A percentile compares a stretch with the other conserved stretches of the same genome.
Evolutionary conservation across 2,113 vertebrate species (phyloP).

Genomic region (Peromyscus californicus): DNA sequence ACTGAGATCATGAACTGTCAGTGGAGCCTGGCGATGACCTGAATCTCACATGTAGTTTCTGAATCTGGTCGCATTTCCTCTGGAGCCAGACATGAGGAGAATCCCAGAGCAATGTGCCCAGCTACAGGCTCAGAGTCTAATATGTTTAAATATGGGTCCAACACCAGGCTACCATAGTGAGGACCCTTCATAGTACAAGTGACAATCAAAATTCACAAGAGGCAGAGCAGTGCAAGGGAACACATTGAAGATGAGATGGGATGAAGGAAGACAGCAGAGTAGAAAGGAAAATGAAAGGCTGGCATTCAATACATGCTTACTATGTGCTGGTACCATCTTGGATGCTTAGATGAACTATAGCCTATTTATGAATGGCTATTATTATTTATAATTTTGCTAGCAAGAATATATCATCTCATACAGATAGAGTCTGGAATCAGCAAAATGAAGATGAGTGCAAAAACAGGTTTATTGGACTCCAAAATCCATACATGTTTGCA

Average conservation of each 20-base stretch:
- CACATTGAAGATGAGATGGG: not conserved
- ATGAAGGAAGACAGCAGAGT: no score
- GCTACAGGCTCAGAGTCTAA: not conserved
- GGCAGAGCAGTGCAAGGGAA: not conserved
- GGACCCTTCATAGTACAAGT: not conserved
- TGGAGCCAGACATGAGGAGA: not conserved
- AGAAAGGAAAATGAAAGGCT: not conserved
- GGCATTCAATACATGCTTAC: not conserved
- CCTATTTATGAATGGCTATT: not conserved
- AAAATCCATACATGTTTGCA: not conserved
- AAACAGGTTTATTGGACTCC: not conserved
- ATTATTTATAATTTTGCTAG: slow-evolving; percentile 20
- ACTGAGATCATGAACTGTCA: not conserved
- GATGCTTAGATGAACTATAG: not conserved
- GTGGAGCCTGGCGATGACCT: not conserved
- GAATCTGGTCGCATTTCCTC: not conserved
- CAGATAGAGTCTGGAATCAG: not conserved
- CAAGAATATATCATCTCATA: not conserved
- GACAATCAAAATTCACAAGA: not conserved
- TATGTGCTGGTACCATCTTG: not conserved
- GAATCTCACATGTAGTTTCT: not conserved
- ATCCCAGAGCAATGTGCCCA: not conserved
- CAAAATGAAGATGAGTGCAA: not conserved
- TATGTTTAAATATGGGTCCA: not conserved
- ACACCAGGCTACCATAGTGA: not conserved